A percentile compares a stretch with the other conserved stretches of the same genome.
phyloP scores from a whole-genome alignment of 2,113 vertebrate genomes.

The Alethe castanea region DNA sequence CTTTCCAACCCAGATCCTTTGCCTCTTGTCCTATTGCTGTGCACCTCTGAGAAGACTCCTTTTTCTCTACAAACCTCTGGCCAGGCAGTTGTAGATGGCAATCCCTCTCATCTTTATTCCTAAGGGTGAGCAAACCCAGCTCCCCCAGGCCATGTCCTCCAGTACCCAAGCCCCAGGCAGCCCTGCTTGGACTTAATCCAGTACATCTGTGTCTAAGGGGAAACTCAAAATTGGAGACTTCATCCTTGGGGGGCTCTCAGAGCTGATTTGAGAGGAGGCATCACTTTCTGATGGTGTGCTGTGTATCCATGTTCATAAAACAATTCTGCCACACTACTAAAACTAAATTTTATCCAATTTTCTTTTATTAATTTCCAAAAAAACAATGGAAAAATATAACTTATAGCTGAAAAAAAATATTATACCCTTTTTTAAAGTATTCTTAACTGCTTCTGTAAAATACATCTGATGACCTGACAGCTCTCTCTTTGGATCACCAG shows the following conservation, averaged over 20 bases:
- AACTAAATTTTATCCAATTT: neutral
- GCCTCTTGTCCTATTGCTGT: neutral
- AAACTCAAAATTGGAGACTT: neutral
- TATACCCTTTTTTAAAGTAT: neutral
- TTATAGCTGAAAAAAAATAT: neutral
- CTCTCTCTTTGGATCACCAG: neutral
- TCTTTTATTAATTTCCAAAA: neutral
- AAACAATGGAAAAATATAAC: neutral
- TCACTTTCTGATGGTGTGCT: neutral
- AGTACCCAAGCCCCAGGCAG: neutral
- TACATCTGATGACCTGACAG: neutral
- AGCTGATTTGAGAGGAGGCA: neutral
- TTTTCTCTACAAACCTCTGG: neutral
- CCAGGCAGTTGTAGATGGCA: neutral
- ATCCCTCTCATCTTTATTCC: neutral
- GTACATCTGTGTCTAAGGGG: neutral
- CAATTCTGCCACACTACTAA: neutral
- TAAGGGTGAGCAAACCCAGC: neutral
- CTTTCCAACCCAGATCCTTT: neutral
- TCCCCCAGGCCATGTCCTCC: neutral
- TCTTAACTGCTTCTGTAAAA: neutral
- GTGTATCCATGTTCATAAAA: neutral
- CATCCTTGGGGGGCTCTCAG: neutral
- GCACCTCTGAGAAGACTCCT: neutral
- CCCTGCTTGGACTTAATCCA: neutral